Conservation (phyloP, 2,797 vertebrate genomes). For the Amblyraja radiata region DNA sequence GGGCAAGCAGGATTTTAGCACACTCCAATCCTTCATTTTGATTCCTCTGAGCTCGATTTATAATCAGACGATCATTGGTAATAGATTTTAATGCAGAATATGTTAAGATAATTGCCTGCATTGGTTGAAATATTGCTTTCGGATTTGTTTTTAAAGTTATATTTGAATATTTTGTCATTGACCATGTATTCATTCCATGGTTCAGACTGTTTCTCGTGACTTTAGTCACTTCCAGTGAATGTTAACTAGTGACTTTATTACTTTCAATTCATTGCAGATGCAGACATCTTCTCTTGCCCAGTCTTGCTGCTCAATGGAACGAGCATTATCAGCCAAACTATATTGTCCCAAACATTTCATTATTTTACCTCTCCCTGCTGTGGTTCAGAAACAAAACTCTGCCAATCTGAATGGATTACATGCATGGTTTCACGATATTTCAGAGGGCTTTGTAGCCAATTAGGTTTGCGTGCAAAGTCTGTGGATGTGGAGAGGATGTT, state of each 20-base stretch:
- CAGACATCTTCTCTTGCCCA: neutral
- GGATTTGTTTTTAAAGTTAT: neutral
- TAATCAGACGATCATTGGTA: neutral
- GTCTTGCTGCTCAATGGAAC: neutral
- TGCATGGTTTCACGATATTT: neutral
- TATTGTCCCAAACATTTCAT: neutral
- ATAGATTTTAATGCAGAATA: neutral
- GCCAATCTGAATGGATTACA: too few relatives aligned
- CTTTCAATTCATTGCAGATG: neutral
- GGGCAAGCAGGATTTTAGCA: neutral
- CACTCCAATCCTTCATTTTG: neutral
- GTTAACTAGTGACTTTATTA: neutral
- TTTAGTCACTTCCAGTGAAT: too few relatives aligned
- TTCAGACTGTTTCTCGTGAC: neutral
- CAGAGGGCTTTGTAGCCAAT: neutral
- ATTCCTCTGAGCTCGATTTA: neutral
- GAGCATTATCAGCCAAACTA: neutral
- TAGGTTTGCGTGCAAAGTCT: neutral
- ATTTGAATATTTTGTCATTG: conserved; percentile 12
- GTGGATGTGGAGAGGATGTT: too few relatives aligned
- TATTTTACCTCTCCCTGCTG: too few relatives aligned
- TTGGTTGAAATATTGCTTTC: conserved; percentile 12
- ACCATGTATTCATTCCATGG: neutral
- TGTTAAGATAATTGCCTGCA: conserved; percentile 1
- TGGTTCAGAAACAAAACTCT: neutral